A percentile compares a stretch with the other conserved stretches of the same genome.
phyloP scores from a whole-genome alignment of 1,140 invertebrate genomes.

The Pseudoatta argentina region DNA sequence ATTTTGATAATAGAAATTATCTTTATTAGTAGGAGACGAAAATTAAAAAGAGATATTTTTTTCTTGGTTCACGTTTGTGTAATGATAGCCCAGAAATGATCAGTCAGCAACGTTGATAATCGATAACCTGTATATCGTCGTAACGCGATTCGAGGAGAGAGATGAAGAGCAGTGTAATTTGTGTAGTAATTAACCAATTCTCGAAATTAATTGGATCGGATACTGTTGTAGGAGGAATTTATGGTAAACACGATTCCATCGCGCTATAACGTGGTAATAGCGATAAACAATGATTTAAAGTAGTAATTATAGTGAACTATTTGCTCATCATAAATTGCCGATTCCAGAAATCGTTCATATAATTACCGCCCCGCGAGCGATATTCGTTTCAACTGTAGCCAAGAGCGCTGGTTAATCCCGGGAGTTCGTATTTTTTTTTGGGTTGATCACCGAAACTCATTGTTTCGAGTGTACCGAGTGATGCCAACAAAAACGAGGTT shows the following conservation, averaged over 20 bases:
- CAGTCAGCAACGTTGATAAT: conserved; percentile 56
- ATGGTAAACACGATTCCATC: conserved; percentile 50
- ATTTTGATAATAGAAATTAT: background rate
- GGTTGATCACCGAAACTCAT: conserved; percentile 48
- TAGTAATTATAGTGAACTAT: conserved; percentile 40
- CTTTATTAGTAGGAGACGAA: background rate
- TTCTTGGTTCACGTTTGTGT: conserved; percentile 18
- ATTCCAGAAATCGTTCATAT: conserved; percentile 55
- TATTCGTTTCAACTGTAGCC: conserved; percentile 38
- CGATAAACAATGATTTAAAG: conserved; percentile 60
- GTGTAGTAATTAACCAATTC: conserved; percentile 71
- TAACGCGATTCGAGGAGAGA: conserved; percentile 44
- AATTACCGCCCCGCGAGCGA: conserved; percentile 48
- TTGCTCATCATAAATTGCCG: conserved; percentile 15
- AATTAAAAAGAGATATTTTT: conserved; percentile 9
- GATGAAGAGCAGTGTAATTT: conserved; percentile 66
- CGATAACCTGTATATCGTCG: conserved; percentile 43
- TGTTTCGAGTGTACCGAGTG: conserved; percentile 51
- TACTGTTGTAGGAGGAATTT: conserved; percentile 69
- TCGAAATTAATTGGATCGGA: conserved; percentile 71
- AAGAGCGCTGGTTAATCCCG: conserved; percentile 40
- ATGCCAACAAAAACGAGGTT: conserved; percentile 55
- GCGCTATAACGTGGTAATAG: conserved; percentile 62
- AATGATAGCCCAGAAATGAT: conserved; percentile 53
- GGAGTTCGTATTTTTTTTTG: conserved; percentile 44